Evolutionary conservation across 1,140 invertebrate species (phyloP), one percentile per base, ranked within the genome.

Genomic region (Polyergus mexicanus): DNA sequence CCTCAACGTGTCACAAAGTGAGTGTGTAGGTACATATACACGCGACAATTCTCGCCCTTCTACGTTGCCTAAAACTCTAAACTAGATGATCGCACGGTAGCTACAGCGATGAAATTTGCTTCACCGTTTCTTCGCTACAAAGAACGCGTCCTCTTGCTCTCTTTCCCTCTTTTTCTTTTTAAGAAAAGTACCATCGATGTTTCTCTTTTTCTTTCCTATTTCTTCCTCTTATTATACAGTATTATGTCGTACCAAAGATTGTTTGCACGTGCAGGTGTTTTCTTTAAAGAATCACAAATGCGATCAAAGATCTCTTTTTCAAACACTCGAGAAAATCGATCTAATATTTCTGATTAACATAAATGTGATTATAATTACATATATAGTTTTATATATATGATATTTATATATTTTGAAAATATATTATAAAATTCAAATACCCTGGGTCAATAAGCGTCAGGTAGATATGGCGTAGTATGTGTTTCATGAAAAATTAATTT

Each of bases 21-120:
- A 84, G 75, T 86, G 56, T 76, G 63, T 87, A 86, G 68, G 56
- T 89, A 89, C 77, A 84, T 86, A 74, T 68, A 88, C 41, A 86
- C 58, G 87, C 71, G 87, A 75, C 65, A 56, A 19, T 51, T 69
- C 38, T 71, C 51, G 32, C 54, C 51, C 68, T 47, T 63, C 84
- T 66, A 78, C 68, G 78, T 69, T 68, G 84, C 66, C 62, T 87
- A 89, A 83, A 80, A 56, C 22, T 83, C 25, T 77, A 89, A 19
- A 75, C 78, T 87, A 90, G 44, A 87, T 76, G 60, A 75, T 89
- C 84, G 84, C 69, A 75, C 28, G 41, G 35, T 62, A 62, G 54
- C 74, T 74, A 69, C 74, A 76, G 72, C 76, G 83, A 84, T 78
- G 3, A 77, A 51, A 3, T 28, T 84, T 47, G 62, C 22, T 38